phyloP scores from a whole-genome alignment of 2,888 invertebrate species.

The Caenorhabditis macrosperma region DNA sequence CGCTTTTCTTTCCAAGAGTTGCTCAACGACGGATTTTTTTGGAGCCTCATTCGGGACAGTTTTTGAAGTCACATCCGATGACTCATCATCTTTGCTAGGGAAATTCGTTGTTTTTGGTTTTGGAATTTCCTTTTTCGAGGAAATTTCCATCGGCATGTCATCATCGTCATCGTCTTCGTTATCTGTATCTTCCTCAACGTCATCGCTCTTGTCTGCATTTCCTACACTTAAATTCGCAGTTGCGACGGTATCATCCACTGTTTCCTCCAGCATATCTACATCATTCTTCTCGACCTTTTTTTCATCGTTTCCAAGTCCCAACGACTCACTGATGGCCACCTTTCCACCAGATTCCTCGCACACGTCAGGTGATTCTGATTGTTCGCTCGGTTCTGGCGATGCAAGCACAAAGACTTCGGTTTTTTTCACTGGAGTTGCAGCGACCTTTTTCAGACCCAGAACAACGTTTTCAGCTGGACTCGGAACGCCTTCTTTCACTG shows the following conservation, averaged over 20 bases:
- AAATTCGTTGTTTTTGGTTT: background rate
- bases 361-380: background rate
- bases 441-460: background rate
- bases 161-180: conserved; percentile 14
- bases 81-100: conserved; percentile 28
- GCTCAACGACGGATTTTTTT: conserved; percentile 16
- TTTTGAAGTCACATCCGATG: conserved; percentile 28
- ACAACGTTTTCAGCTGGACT: background rate
- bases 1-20: conserved; percentile 44
- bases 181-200: background rate
- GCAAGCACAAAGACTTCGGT: no score
- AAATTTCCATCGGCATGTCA: conserved; percentile 30
- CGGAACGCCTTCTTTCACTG: background rate
- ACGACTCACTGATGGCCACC: background rate
- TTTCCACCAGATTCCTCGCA: background rate
- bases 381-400: background rate
- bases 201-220: background rate
- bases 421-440: background rate
- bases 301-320: background rate
- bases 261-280: background rate
- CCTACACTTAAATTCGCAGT: no score
- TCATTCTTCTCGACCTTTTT: background rate
- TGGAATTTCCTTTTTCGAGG: conserved; percentile 3
- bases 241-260: background rate
- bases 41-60: background rate